Base-by-base conservation (phyloP, 2,797 vertebrate species). In the Lepidocolaptes lacrymiger region DNA sequence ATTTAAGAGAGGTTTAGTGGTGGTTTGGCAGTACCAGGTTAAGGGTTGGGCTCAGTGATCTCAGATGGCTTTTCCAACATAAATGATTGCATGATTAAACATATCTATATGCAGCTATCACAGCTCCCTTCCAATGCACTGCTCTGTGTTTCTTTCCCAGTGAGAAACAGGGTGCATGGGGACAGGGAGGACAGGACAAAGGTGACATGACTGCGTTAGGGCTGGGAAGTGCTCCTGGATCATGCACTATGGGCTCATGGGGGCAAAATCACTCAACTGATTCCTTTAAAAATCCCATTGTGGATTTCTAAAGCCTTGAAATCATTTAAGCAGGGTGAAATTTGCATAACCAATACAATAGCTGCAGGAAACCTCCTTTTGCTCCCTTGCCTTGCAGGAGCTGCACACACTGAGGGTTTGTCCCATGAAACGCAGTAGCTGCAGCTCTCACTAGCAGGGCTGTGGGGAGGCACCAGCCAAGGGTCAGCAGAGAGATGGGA, bases 371-470 rank as follows among this genome's bases (percentile, higher is more conserved):
- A 7, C 11, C 5, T 14, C 37, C 27, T 27, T 77, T 39, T 36
- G 28, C 56, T 32, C 34, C 43, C 46, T 34, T 20, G 55, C 48
- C 14, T 7, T 3, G 32, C 44, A 44, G 72, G 41, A 56, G 21
- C 8, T 28, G 1, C 5, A 1, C 0, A 2, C 2, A 0, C 32
- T 14, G 3, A 32, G 79, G 23, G 8, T 43, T 56, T 51, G 64
- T 3, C 44, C 32, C 4, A 1, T 7, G 62, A 37, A 49, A 28
- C 1, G 8, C 51, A 30, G 71, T 2, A 14, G 67, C 71, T 24
- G 62, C 73, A 56, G 62, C 78, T 82, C 36, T 36, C 4, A 3
- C 30, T 10, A 32, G 41, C 11, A 3, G 43, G 34, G 37, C 61
- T 51, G 32, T 19, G 55, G 80, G 72, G 24, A 89, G 61, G 39